Evolutionary conservation across 2,888 invertebrate species (phyloP).

Genomic region (Drosophila macrospina): DNA sequence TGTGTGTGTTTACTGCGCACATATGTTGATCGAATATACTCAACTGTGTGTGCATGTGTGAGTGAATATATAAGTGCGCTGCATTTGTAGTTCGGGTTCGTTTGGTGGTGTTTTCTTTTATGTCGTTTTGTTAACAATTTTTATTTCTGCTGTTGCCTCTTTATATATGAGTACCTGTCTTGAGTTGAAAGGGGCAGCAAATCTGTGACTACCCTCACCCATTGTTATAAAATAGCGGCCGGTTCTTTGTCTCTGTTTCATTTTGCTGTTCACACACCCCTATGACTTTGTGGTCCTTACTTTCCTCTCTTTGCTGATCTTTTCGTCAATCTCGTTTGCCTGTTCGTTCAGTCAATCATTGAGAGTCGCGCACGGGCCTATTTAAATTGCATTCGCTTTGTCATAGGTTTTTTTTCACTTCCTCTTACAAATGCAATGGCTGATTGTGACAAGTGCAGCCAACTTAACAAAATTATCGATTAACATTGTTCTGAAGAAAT

Average conservation of each 20-base stretch:
- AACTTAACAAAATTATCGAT: conserved; percentile 20
- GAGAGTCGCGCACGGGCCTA: conserved; percentile 8
- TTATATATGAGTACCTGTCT: conserved; percentile 48
- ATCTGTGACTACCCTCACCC: conserved; percentile 44
- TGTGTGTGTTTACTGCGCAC: conserved; percentile 63
- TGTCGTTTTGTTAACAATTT: conserved; percentile 52
- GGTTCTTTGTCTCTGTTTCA: conserved; percentile 35
- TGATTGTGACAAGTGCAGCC: conserved; percentile 17
- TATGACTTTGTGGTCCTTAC: conserved; percentile 23
- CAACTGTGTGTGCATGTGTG: conserved; percentile 25
- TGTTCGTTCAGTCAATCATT: conserved; percentile 18
- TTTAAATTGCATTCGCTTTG: conserved; percentile 16
- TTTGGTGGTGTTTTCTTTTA: conserved; percentile 62
- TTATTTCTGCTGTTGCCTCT: conserved; percentile 27
- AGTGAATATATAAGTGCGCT: conserved; percentile 13
- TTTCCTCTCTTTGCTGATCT: conserved; percentile 34
- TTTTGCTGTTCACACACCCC: conserved; percentile 29
- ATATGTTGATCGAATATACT: conserved; percentile 70
- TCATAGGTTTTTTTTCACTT: background rate
- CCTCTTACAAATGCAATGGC: background rate
- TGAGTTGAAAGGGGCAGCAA: conserved; percentile 38
- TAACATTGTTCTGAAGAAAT: background rate
- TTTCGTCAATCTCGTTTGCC: conserved; percentile 27
- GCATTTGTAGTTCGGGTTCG: conserved; percentile 21
- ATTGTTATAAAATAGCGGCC: conserved; percentile 19